Evolutionary conservation across 2,888 invertebrate species (phyloP), one percentile per base, ranked within the genome.

Genomic region (Chalcis sispes): DNA sequence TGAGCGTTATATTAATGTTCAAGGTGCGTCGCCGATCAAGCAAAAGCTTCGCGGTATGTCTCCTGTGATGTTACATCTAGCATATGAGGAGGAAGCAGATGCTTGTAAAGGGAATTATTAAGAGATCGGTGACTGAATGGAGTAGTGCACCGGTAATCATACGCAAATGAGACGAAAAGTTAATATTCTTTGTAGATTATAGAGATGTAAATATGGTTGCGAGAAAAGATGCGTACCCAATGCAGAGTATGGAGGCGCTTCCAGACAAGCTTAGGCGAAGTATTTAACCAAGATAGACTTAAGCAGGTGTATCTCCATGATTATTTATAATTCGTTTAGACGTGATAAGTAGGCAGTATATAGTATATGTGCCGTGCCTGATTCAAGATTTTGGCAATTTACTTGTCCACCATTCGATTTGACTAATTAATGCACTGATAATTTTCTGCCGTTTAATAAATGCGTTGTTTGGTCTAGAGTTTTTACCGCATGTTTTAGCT

Each of bases 241-340:
- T 86, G 0, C 86, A 80, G 0, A 81, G 82, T 27, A 82, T 86
- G 20, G 78, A 79, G 0, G 70, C 79, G 1, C 86, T 84, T 8
- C 59, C 85, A 25, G 82, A 85, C 40, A 79, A 80, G 36, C 73
- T 87, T 77, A 81, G 25, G 84, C 85, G 3, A 72, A 78, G 32
- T 87, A 80, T 58, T 77, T 88, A 8, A 80, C 81, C 0, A 84
- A 83, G 0, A 67, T 87, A 0, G 87, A 88, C 72, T 64, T 82
- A 83, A 79, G 40, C 79, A 80, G 4, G 86, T 84, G 0, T 86
- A 83, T 59, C 82, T 77, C 65, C 84, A 87, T n/a, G n/a, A n/a
- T n/a, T n/a, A n/a, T n/a, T n/a, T n/a, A n/a, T n/a, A 59, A 79
- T 86, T 1, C 48, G 50, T 3, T 46, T 83, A 61, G 77, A 54